A percentile compares a stretch with the other conserved stretches of the same genome.
These are phyloP conservation scores for Saccostrea cuccullata DNA, from an alignment of 1,140 invertebrate species.

Conservation along the genomic window DNA sequence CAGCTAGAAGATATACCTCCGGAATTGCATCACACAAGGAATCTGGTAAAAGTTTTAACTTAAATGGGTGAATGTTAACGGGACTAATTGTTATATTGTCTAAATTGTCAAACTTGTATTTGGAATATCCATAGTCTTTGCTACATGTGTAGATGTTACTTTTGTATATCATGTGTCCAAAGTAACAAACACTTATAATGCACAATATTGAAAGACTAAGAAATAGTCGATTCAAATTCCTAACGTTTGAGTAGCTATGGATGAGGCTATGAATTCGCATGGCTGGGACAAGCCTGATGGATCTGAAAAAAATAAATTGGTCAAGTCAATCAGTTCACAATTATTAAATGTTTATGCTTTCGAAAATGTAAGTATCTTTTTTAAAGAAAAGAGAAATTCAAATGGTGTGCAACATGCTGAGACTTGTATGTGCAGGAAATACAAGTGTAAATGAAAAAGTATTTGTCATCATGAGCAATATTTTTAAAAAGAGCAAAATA, in stretches of 20 bases:
- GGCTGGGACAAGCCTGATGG: background rate
- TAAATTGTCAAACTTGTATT: background rate
- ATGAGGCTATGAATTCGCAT: background rate
- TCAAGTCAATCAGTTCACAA: too few species aligned
- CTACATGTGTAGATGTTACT: background rate
- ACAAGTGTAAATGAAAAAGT: too few species aligned
- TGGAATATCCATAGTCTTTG: background rate
- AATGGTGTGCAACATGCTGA: too few species aligned
- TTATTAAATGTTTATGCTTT: too few species aligned
- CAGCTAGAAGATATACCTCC: background rate
- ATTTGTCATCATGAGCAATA: too few species aligned
- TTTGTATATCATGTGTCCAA: background rate
- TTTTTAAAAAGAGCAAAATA: too few species aligned
- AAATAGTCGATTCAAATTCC: background rate
- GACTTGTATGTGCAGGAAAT: too few species aligned
- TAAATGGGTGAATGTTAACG: background rate
- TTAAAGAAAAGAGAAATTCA: background rate
- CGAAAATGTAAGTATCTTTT: background rate
- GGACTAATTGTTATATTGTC: background rate
- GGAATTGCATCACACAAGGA: background rate
- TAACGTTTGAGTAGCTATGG: background rate
- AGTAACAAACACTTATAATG: conserved; percentile 12
- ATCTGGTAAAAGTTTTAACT: background rate
- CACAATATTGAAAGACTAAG: background rate
- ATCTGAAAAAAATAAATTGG: background rate